Evolutionary conservation across 1,140 invertebrate genomes (phyloP), one percentile per base, ranked within the genome.

Genomic region (Euwallacea similis): DNA sequence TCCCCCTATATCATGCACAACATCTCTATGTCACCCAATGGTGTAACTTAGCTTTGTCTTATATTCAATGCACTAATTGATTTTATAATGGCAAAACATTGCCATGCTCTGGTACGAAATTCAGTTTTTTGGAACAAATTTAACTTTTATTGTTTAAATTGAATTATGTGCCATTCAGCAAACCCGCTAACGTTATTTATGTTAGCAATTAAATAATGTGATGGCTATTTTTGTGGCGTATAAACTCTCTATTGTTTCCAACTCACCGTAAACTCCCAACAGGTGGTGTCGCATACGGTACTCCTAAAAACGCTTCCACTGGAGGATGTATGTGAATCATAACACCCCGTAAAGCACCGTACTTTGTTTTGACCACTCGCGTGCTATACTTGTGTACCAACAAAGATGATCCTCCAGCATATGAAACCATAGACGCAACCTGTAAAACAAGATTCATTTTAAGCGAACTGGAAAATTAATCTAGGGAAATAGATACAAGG

Each of bases 221-320:
- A 33, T 33, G 21, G 21, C 21, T 33, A 33, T 33, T 33, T 33
- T 33, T 33, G 21, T 33, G 4, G 4, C 4, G 21, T 33, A 4
- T 33, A 1, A 33, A 4, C 4, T 33, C n/a, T 47, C n/a, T 50
- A 11, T 50, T 62, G 42, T 66, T 55, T 15, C n/a, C 0, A 10
- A 68, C 71, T 75, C 76, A 81, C 67, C 93, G 84, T 16, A 94
- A 81, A 46, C 87, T 87, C 11, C 91, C 91, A 6, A 91, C 82
- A 0, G 92, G 92, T 42, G 93, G 89, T 10, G 91, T 90, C 6
- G 92, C 97, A 85, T 98, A 99, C 0, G 95, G 95, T 69, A 98
- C 92, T 46, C 96, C 97, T 71, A 97, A 87, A 81, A 96, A 98
- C n/a, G 93, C 93, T 82, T 97, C 95, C 46, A 97, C 93, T 41